A percentile compares a stretch with the other conserved stretches of the same genome.
Conservation (phyloP, 2,113 vertebrate genomes). For the Tachuris rubrigastra region DNA sequence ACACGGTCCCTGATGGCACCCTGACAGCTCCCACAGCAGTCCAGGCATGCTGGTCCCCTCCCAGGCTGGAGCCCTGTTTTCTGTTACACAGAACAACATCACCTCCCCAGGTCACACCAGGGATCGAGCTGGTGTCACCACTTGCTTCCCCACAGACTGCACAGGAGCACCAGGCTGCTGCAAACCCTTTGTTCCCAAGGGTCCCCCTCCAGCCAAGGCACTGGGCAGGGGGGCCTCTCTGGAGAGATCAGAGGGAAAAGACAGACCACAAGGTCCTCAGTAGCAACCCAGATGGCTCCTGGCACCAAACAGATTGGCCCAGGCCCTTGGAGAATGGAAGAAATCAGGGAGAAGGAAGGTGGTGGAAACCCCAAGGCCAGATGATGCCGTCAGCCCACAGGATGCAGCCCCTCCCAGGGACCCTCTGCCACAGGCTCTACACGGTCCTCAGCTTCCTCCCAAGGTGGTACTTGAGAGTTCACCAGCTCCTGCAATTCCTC, state of each 20-base stretch:
- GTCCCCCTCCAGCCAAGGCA: neutral
- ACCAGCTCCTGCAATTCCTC: neutral
- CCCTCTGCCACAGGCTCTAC: neutral
- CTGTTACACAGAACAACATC: neutral
- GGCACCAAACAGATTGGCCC: neutral
- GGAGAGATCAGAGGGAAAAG: neutral
- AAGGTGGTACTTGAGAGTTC: accelerated
- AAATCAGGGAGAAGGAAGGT: neutral
- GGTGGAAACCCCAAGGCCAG: neutral
- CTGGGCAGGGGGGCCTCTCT: neutral
- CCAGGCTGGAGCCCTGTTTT: neutral
- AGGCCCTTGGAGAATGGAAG: neutral
- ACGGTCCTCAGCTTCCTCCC: neutral
- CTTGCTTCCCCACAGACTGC: neutral
- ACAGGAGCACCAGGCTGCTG: neutral
- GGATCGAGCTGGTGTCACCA: neutral
- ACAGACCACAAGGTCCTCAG: accelerated
- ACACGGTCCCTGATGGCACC: no score
- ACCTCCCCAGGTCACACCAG: accelerated
- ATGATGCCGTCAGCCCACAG: accelerated
- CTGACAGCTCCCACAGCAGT: accelerated
- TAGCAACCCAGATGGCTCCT: neutral
- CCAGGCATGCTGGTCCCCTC: neutral
- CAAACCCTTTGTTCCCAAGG: neutral
- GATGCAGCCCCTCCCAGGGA: neutral